Conservation (phyloP, 2,888 invertebrate genomes). For the Uloborus plumipes region DNA sequence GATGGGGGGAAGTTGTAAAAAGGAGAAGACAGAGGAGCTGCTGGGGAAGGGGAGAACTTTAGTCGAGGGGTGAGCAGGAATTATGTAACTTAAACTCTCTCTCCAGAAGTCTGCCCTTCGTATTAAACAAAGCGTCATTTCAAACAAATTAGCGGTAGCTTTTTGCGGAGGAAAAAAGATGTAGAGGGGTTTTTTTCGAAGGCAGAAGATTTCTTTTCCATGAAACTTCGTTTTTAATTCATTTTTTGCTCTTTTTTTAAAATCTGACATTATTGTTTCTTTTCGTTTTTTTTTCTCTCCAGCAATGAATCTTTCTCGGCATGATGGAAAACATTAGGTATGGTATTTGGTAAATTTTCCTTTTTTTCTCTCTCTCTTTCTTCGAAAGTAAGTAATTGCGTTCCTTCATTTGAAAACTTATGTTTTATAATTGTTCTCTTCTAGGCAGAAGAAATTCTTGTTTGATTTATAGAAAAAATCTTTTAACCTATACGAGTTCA, state of each 20-base stretch:
- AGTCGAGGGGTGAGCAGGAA: constrained; percentile 17
- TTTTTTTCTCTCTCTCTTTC: no score
- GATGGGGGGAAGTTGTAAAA: constrained; percentile 61
- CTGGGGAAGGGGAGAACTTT: background rate
- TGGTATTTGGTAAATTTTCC: no score
- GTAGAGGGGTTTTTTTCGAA: constrained; percentile 8
- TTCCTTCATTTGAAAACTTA: no score
- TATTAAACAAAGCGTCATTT: constrained; percentile 43
- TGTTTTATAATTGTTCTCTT: no score
- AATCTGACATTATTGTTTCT: no score
- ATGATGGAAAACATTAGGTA: no score
- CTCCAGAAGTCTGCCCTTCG: constrained; percentile 17
- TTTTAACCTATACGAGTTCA: no score
- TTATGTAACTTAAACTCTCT: constrained; percentile 61
- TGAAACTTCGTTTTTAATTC: background rate
- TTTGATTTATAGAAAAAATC: no score
- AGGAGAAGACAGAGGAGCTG: constrained; percentile 28
- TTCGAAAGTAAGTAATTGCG: no score
- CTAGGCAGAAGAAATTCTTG: no score
- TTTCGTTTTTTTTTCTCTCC: no score
- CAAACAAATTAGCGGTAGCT: constrained; percentile 63
- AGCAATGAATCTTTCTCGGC: no score
- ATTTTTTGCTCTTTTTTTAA: background rate
- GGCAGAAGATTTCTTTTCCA: constrained; percentile 20
- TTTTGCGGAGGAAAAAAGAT: constrained; percentile 37